These are phyloP conservation scores for Melieria omissa DNA, from an alignment of 2,888 invertebrate species.

Conservation along the genomic window DNA sequence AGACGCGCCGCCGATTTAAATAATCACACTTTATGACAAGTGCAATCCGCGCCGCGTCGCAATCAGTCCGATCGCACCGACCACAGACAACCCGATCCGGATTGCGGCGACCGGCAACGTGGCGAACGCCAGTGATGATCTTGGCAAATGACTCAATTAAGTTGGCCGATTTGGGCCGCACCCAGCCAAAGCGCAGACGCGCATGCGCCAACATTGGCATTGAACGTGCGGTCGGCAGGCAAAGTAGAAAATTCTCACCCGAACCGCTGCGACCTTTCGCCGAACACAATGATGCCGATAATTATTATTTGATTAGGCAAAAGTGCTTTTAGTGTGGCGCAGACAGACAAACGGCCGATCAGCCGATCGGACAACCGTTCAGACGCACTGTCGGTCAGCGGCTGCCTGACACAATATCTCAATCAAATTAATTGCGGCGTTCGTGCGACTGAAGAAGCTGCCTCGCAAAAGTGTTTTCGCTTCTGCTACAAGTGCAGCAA, in stretches of 20 bases:
- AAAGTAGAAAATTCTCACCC: background rate
- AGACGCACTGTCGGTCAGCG: background rate
- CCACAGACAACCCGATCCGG: too few relatives aligned
- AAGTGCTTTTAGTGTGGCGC: conserved; percentile 13
- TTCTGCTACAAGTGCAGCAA: conserved; percentile 28
- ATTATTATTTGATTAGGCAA: conserved; percentile 27
- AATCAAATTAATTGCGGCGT: conserved; percentile 48
- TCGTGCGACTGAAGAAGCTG: conserved; percentile 1
- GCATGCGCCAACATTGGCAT: background rate
- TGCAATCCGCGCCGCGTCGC: background rate
- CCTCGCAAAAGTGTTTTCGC: too few relatives aligned
- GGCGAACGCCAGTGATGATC: background rate
- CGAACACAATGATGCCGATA: background rate
- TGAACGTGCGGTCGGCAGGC: too few relatives aligned
- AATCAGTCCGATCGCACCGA: too few relatives aligned
- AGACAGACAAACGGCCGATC: too few relatives aligned
- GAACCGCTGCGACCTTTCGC: background rate
- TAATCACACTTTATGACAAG: conserved; percentile 6
- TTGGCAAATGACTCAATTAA: background rate
- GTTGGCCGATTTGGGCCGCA: background rate
- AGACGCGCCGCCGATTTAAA: background rate
- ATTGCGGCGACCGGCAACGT: background rate
- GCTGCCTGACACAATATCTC: conserved; percentile 44
- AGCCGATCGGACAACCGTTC: too few relatives aligned
- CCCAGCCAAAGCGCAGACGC: background rate